Conservation (phyloP, 2,113 vertebrate genomes). For the Indicator indicator region DNA sequence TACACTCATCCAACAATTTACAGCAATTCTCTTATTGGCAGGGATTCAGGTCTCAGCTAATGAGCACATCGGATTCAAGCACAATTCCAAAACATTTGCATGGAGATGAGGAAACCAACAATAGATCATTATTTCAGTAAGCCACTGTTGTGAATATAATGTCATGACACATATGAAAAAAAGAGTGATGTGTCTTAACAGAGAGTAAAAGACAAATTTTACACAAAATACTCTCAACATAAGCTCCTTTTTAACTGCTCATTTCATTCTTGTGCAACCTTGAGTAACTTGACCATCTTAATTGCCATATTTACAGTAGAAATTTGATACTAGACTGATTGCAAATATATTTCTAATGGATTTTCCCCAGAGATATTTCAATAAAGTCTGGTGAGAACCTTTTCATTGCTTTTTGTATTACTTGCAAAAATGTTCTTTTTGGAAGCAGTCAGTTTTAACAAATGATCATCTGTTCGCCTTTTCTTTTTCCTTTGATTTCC, state of each 20-base stretch:
- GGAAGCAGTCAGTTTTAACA: not conserved
- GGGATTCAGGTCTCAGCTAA: not conserved
- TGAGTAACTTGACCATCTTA: slow-evolving; percentile 22
- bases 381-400: slow-evolving; percentile 33
- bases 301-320: slow-evolving; percentile 53
- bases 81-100: not conserved
- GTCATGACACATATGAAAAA: not conserved
- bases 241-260: slow-evolving; percentile 16
- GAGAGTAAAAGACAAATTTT: not conserved
- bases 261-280: not conserved
- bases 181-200: not conserved
- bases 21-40: not conserved
- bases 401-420: slow-evolving; percentile 36
- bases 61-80: not conserved
- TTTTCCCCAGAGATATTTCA: slow-evolving; percentile 32
- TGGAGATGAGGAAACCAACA: not conserved
- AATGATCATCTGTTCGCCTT: not conserved
- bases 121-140: not conserved
- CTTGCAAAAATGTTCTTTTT: not conserved
- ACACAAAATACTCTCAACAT: not conserved
- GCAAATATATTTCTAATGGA: slow-evolving; percentile 59
- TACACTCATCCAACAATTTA: slow-evolving; percentile 17
- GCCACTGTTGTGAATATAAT: not conserved
- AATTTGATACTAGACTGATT: slow-evolving; percentile 40
- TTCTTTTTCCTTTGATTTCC: not conserved